phyloP scores from a whole-genome alignment of 2,888 invertebrate genomes.

The Hypomecis punctinalis region DNA sequence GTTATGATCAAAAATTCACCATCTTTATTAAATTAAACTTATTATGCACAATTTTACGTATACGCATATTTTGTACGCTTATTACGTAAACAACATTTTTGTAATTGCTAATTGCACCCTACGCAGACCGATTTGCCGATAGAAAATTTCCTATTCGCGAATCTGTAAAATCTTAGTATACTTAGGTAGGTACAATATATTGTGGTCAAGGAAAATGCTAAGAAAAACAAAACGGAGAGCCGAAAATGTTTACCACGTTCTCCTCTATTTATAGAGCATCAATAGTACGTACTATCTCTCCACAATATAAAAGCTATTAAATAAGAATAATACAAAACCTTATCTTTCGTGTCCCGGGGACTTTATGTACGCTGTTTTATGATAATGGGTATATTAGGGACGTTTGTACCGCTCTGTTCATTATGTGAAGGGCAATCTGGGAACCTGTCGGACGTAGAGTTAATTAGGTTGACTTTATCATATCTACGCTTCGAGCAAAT shows the following conservation, averaged over 20 bases:
- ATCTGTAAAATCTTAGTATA: too few relatives aligned
- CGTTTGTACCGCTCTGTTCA: background rate
- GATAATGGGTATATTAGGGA: background rate
- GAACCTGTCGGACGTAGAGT: background rate
- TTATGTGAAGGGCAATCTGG: background rate
- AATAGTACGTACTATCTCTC: background rate
- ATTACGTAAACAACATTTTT: too few relatives aligned
- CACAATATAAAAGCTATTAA: conserved; percentile 2
- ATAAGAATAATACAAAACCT: conserved; percentile 1
- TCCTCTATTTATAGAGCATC: conserved; percentile 8
- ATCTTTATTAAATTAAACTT: too few relatives aligned
- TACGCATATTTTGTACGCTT: too few relatives aligned
- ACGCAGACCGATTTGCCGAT: too few relatives aligned
- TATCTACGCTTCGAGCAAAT: too few relatives aligned
- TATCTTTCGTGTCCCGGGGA: background rate
- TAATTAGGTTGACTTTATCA: conserved; percentile 4
- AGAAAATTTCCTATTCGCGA: too few relatives aligned
- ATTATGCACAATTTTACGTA: too few relatives aligned
- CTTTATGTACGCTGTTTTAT: conserved; percentile 4
- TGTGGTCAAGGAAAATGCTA: background rate
- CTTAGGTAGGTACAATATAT: background rate
- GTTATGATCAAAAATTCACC: too few relatives aligned
- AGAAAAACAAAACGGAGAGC: background rate
- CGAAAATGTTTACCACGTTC: background rate
- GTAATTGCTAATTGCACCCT: too few relatives aligned